Percentiles rank a stretch among this genome's conserved stretches.
These are phyloP conservation scores for Pavo muticus DNA, from an alignment of 2,113 vertebrate species.

Conservation along the genomic window DNA sequence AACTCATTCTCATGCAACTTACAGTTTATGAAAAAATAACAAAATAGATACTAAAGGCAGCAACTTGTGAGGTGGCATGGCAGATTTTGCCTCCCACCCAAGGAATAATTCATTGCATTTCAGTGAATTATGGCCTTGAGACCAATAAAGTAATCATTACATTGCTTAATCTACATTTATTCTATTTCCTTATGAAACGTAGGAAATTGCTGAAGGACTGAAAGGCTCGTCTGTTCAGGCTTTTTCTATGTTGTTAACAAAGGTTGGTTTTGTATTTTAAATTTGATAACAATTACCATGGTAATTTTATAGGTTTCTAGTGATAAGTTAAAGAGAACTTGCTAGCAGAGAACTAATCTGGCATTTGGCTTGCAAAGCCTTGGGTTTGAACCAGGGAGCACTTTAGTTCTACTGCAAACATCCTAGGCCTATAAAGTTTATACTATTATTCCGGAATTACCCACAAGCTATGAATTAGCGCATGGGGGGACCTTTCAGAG, in stretches of 20 bases:
- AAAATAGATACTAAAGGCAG: neutral
- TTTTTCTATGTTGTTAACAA: neutral
- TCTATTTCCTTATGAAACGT: neutral
- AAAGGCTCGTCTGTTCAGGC: neutral
- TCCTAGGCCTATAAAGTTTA: slow-evolving; percentile 2
- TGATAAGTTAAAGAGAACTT: neutral
- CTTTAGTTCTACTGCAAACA: slow-evolving; percentile 59
- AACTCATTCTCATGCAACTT: neutral
- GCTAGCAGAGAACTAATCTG: neutral
- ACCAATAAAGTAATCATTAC: neutral
- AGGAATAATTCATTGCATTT: neutral
- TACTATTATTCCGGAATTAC: slow-evolving; percentile 41
- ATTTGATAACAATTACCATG: neutral
- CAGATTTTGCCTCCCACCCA: neutral
- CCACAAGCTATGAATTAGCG: slow-evolving; percentile 19
- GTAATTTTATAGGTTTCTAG: slow-evolving; percentile 11
- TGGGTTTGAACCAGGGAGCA: neutral
- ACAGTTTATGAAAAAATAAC: neutral
- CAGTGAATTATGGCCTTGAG: slow-evolving; percentile 18
- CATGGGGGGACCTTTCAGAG: neutral
- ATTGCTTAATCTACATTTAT: neutral
- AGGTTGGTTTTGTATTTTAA: neutral
- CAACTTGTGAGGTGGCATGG: neutral
- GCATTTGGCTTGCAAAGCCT: slow-evolving; percentile 38
- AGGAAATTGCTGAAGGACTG: neutral